Conservation (phyloP, 2,113 vertebrate species). For the Canis aureus region DNA sequence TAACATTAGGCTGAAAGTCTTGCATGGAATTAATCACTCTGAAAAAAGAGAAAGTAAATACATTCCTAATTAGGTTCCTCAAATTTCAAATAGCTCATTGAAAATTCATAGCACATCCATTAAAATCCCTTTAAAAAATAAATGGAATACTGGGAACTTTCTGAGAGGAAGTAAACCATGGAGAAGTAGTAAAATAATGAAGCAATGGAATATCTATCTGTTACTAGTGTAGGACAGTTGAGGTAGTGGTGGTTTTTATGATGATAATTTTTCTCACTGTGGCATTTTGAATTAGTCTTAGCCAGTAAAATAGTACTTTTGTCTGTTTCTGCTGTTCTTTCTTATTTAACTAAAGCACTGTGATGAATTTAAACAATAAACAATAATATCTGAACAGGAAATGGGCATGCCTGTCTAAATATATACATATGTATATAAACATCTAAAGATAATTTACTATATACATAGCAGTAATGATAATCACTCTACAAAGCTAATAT, state of each 20-base stretch:
- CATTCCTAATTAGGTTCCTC: conserved; percentile 56
- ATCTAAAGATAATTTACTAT: neutral
- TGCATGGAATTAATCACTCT: conserved; percentile 47
- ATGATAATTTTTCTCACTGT: neutral
- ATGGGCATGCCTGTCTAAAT: neutral
- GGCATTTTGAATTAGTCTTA: neutral
- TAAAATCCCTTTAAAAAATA: conserved; percentile 52
- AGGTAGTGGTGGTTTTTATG: neutral
- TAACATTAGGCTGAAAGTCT: conserved; percentile 57
- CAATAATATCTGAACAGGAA: neutral
- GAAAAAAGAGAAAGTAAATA: conserved; percentile 61
- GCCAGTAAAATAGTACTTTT: neutral
- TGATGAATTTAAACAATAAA: neutral
- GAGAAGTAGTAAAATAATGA: neutral
- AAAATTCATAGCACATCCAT: conserved; percentile 63
- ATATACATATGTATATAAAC: neutral
- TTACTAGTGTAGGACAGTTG: neutral
- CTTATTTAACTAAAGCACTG: neutral
- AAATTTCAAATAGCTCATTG: conserved; percentile 64
- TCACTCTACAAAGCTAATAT: neutral
- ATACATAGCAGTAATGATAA: neutral
- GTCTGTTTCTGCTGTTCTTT: neutral
- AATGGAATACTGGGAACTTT: conserved; percentile 2
- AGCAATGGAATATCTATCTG: neutral
- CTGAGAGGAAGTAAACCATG: neutral